Evolutionary conservation across 2,113 vertebrate genomes (phyloP).

Genomic region (Copsychus sechellarum): DNA sequence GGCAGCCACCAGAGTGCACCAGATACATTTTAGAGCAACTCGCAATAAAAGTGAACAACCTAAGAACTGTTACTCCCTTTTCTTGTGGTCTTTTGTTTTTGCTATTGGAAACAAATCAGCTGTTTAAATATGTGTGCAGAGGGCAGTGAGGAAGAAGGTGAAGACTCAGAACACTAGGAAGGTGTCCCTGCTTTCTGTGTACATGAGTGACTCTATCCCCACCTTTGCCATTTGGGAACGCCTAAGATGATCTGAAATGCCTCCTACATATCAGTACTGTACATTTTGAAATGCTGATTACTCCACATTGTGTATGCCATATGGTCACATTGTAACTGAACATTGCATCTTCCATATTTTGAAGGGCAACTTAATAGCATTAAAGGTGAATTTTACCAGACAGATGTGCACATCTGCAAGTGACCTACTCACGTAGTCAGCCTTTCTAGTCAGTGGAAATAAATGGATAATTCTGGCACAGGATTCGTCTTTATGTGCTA

Average conservation of each 20-base stretch:
- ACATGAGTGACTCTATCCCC: neutral
- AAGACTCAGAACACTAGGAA: neutral
- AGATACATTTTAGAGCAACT: constrained; percentile 40
- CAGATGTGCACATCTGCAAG: neutral
- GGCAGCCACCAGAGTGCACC: constrained; percentile 67
- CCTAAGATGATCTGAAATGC: neutral
- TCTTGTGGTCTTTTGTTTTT: neutral
- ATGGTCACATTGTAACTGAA: neutral
- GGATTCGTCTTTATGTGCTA: neutral
- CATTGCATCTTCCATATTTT: neutral
- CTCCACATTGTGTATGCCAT: neutral
- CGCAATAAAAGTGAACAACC: neutral
- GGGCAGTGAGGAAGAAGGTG: neutral
- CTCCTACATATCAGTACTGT: neutral
- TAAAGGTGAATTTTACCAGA: neutral
- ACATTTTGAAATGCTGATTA: neutral
- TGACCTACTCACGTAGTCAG: neutral
- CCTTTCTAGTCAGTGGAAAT: neutral
- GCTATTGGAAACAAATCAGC: neutral
- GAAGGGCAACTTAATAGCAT: neutral
- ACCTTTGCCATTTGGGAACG: neutral
- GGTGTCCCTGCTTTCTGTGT: neutral
- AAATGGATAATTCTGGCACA: neutral
- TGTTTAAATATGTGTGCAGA: neutral
- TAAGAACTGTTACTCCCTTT: neutral